A percentile compares a stretch with the other conserved stretches of the same genome.
phyloP scores from a whole-genome alignment of 2,113 vertebrate species.

The Hipposideros armiger region DNA sequence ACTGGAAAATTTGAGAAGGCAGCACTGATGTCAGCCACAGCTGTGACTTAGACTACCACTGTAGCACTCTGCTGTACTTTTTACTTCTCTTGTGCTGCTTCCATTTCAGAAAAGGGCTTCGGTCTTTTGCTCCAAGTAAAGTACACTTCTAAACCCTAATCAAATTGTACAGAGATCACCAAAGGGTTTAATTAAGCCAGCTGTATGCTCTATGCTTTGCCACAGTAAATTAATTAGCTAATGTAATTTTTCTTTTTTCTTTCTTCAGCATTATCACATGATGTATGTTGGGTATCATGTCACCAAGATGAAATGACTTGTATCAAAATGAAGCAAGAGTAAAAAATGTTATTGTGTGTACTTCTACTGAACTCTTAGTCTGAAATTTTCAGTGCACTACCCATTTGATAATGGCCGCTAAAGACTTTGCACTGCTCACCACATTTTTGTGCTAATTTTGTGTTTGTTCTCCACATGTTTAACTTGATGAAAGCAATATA shows the following conservation, averaged over 20 bases:
- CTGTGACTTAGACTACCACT: background rate
- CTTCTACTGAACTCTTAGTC: background rate
- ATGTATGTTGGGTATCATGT: background rate
- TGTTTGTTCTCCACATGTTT: background rate
- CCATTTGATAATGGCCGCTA: background rate
- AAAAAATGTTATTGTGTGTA: slow-evolving; percentile 2
- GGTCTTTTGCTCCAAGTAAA: background rate
- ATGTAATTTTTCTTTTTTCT: background rate
- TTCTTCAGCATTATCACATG: background rate
- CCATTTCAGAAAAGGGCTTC: background rate
- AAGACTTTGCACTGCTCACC: background rate
- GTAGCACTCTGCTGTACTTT: background rate
- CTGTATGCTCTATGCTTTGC: background rate
- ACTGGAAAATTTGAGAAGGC: slow-evolving; percentile 17
- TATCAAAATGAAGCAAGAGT: slow-evolving; percentile 4
- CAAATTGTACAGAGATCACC: background rate
- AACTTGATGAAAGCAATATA: background rate
- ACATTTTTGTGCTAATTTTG: background rate
- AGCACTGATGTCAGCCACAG: background rate
- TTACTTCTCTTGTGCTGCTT: background rate
- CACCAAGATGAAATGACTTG: background rate
- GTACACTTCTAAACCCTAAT: background rate
- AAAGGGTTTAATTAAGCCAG: background rate
- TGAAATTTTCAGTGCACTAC: background rate
- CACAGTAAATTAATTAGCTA: background rate